Evolutionary conservation across 2,888 invertebrate species (phyloP), one percentile per base, ranked within the genome.

Genomic region (Galeruca laticollis): DNA sequence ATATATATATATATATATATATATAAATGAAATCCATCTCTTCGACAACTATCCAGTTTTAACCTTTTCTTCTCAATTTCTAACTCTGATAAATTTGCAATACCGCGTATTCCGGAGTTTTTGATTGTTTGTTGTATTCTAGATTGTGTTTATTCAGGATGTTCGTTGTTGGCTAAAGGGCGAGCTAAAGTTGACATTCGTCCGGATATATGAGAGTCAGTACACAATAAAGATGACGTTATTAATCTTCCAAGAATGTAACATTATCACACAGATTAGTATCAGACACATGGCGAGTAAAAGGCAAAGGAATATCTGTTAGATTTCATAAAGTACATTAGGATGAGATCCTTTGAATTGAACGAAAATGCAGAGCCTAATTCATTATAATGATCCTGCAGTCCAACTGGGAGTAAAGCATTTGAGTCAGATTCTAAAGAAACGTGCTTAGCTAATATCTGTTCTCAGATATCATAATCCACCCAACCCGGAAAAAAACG

Each of bases 91-190:
- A 64, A 49, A 37, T 65, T 59, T 60, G 18, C 59, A 59, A 59
- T 66, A 60, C 59, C 49, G 31, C 54, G 9, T 33, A 33, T 6
- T 33, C 33, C 37, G 2, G 15, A 21, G 35, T 66, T 59, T 66
- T 66, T 35, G 37, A 59, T 66, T 66, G 66, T 66, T 63, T 66
- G 66, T 57, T 57, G 20, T 47, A 49, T 56, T 26, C 47, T 11
- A 15, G 47, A 35, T 57, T 65, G 57, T 65, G 65, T 66, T 66
- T 66, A 37, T 66, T 66, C 59, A 66, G 66, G 66, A 59, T 59
- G 51, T 21, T 56, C 57, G 13, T 43, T 57, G 35, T 43, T 40
- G 40, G 40, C 56, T 49, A 49, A 31, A 20, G 18, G 31, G 26
- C 31, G 40, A 65, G 35, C 57, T 54, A 15, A 63, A 54, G 37